A percentile compares a stretch with the other conserved stretches of the same genome.
Evolutionary conservation across 2,888 invertebrate genomes (phyloP).

Genomic region (Dryocosmus kuriphilus): DNA sequence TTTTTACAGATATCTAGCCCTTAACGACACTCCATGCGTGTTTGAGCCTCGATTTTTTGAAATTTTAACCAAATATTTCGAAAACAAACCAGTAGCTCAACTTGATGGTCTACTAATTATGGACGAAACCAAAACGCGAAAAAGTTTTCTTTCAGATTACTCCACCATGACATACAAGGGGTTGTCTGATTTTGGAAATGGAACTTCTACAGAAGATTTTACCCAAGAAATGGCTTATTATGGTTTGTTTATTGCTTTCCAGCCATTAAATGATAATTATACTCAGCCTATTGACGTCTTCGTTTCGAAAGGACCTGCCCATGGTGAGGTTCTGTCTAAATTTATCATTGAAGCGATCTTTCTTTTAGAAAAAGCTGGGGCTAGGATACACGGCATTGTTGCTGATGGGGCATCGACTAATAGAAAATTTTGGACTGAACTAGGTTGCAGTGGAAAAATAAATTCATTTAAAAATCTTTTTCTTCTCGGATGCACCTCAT

Average conservation of each 20-base stretch:
- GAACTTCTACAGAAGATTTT: too few species aligned
- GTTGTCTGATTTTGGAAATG: not conserved
- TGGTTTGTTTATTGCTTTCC: not conserved
- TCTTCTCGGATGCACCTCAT: not conserved
- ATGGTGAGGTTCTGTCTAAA: not conserved
- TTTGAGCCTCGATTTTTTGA: too few species aligned
- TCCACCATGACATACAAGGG: not conserved
- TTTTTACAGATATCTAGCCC: not conserved
- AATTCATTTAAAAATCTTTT: not conserved
- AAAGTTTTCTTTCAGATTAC: not conserved
- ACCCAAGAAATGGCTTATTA: not conserved
- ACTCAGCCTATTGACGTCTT: conserved; percentile 8
- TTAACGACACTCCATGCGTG: too few species aligned
- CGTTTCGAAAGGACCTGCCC: not conserved
- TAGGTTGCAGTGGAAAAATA: conserved; percentile 10
- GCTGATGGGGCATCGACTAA: too few species aligned
- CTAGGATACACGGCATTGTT: too few species aligned
- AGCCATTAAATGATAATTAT: not conserved
- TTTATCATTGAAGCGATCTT: too few species aligned
- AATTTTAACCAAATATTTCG: too few species aligned
- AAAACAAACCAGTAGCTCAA: too few species aligned
- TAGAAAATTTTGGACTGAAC: not conserved
- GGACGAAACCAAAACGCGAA: not conserved
- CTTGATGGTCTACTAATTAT: not conserved
- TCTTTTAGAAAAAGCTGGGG: too few species aligned